Base-by-base conservation (phyloP, 2,888 invertebrate species). In the Ormyrus pomaceus region DNA sequence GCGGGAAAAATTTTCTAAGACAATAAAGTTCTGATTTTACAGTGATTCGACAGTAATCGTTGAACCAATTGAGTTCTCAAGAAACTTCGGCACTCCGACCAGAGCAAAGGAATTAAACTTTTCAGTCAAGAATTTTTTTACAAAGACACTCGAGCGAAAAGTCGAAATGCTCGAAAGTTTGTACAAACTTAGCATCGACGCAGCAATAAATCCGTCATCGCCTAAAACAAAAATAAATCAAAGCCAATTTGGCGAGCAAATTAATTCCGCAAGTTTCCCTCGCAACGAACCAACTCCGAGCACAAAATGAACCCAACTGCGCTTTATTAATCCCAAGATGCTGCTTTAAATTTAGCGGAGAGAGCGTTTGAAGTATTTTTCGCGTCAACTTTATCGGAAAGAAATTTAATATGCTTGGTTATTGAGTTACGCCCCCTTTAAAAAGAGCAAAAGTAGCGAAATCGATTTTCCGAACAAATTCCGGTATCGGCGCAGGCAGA, bases 391-490 rank as follows among this genome's bases (percentile, higher is more conserved):
- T 34, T 34, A 34, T 34, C 34, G 34, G 45, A 8, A 34, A 62
- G 62, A 55, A 68, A 68, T 68, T 68, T 45, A 55, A 68, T 56
- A 68, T 55, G 55, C 55, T 45, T 9, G 45, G 45, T 55, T 68
- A 55, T 55, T 11, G 55, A 68, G 55, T 68, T 68, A 45, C 34
- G 34, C 34, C 34, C 68, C 55, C 56, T 56, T 68, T 68, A 53
- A 68, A 55, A 55, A 55, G 55, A 48, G 34, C 48, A 34, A 34
- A 2, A 34, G 34, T 3, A 34, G 9, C 8, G 65, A 51, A 62
- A 72, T 76, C 68, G 75, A 75, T 75, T 75, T 75, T 59, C 55
- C 56, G 4, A 9, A 46, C 34, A 34, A 13, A 48, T 48, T 50
- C 61, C 5, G 61, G 48, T 53, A 50, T 66, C 19, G 55, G 8